Conservation (phyloP, 2,113 vertebrate species). For the Phalacrocorax pelagicus region DNA sequence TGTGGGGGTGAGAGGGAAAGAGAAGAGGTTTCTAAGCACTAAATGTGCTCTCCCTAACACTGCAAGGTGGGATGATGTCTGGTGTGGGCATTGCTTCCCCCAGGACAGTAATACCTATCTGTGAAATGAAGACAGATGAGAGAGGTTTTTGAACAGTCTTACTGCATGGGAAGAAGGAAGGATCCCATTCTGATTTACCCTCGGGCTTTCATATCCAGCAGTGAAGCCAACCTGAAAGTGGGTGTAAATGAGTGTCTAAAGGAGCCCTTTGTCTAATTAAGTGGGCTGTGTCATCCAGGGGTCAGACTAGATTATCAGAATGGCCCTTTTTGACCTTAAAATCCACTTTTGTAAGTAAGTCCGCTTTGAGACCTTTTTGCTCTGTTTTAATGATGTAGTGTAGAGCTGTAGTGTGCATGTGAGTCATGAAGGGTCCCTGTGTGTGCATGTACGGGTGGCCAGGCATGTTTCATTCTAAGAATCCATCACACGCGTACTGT, state of each 20-base stretch:
- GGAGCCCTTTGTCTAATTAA: not conserved
- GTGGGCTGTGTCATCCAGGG: not conserved
- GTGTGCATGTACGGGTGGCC: accelerated
- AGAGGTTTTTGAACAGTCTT: not conserved
- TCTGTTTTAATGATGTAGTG: not conserved
- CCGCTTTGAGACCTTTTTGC: not conserved
- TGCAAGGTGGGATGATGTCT: not conserved
- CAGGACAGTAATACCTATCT: not conserved
- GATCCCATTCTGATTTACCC: not conserved
- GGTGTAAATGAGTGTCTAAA: not conserved
- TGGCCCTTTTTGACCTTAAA: not conserved
- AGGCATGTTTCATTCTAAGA: not conserved
- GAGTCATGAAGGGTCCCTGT: not conserved
- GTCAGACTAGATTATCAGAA: not conserved
- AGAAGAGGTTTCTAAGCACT: not conserved
- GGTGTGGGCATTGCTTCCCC: not conserved
- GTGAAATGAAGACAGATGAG: not conserved
- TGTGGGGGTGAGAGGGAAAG: not conserved
- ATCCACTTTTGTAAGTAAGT: not conserved
- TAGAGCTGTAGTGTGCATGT: not conserved
- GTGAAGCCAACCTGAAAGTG: not conserved
- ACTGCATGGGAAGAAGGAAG: not conserved
- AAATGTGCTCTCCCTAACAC: not conserved
- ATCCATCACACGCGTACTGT: accelerated
- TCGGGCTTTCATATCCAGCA: not conserved